Base-by-base conservation (phyloP, 1,140 invertebrate genomes). In the Tetramorium simillimum region DNA sequence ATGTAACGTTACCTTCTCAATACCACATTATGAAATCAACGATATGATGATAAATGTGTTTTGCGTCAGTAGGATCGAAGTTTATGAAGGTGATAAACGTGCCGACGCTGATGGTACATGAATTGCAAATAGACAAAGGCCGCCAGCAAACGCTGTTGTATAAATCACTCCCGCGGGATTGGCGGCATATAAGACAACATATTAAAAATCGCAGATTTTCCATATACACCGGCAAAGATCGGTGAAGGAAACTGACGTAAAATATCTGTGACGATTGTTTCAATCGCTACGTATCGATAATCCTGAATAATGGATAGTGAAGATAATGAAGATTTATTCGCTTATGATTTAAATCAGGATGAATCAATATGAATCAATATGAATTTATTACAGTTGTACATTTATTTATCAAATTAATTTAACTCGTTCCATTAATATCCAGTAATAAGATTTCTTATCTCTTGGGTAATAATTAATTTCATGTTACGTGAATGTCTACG, bases 71-170 rank as follows among this genome's bases (percentile, higher is more conserved):
- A n/a, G 73, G 40, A 86, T 86, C 78, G 77, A 86, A 69, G 89
- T 91, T 91, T 91, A 91, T 91, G 89, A 91, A 86, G 89, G 77
- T 84, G 90, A 91, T 91, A 91, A 91, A 90, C 78, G 78, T 85
- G 62, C 21, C 46, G 58, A 63, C 58, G 49, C 76, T 77, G 75
- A 90, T 85, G 89, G 73, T 60, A 78, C 73, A 87, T 91, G 90
- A 91, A 91, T 91, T 89, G 89, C 87, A 87, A 90, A 91, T 91
- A 87, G 89, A 88, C 80, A 88, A 89, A 76, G 89, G 46, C 87
- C 88, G 85, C 90, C 88, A 85, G 90, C 78, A 90, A 90, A 89
- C 84, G 49, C 49, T 65, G 69, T 65, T 86, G 65, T 60, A 82
- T 90, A 91, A 91, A 91, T 91, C 90, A 91, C 77, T 56, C 33